A percentile compares a stretch with the other conserved stretches of the same genome.
Evolutionary conservation across 2,888 invertebrate genomes (phyloP).

Genomic region (Seladonia tumulorum): DNA sequence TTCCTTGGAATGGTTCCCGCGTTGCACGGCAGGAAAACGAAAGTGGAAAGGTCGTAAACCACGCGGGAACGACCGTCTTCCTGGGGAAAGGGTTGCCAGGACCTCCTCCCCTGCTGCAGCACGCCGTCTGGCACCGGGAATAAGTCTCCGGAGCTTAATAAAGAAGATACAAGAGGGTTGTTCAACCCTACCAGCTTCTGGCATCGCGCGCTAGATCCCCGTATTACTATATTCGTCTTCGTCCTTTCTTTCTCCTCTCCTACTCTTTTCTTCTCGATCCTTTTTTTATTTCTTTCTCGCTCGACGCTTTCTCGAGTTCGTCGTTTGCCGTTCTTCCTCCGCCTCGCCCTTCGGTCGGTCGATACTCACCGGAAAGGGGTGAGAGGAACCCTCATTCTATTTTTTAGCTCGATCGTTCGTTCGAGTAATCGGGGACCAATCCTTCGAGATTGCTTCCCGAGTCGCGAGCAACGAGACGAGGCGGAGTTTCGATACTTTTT

Average conservation of each 20-base stretch:
- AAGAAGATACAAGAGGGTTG: constrained; percentile 61
- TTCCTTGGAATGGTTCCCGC: constrained; percentile 36
- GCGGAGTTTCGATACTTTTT: neutral
- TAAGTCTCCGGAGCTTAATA: constrained; percentile 65
- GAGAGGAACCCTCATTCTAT: neutral
- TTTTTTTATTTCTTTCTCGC: neutral
- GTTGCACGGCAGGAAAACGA: constrained; percentile 39
- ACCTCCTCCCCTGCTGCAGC: constrained; percentile 43
- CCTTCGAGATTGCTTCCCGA: neutral
- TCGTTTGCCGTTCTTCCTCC: neutral
- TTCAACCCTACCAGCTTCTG: constrained; percentile 57
- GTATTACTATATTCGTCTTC: neutral
- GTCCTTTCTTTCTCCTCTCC: neutral
- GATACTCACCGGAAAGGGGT: neutral
- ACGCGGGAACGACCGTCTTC: constrained; percentile 46
- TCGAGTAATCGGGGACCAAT: neutral
- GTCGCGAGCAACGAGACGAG: neutral
- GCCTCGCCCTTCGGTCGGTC: neutral
- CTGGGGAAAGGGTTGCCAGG: constrained; percentile 67
- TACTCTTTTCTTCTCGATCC: neutral
- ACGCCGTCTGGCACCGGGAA: constrained; percentile 66
- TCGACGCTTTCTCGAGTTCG: neutral
- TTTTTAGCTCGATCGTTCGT: neutral
- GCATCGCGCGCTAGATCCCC: constrained; percentile 57
- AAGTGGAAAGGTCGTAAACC: constrained; percentile 62